A percentile compares a stretch with the other conserved stretches of the same genome.
phyloP scores from a whole-genome alignment of 1,140 invertebrate species.

The Amphibalanus amphitrite region DNA sequence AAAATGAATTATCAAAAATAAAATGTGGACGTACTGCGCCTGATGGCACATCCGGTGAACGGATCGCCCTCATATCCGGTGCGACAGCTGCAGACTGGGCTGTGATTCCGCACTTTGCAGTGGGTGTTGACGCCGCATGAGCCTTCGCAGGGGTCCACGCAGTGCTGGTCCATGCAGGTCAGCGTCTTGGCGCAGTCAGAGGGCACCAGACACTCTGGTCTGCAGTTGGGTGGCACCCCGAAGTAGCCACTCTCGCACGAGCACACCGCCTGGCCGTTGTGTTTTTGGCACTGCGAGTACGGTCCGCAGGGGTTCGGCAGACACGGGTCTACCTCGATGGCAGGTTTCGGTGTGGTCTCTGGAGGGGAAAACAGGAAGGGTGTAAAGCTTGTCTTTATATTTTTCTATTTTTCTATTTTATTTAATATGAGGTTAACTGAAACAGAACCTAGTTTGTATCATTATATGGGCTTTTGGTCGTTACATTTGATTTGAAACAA shows the following conservation, averaged over 20 bases:
- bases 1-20: too few relatives aligned
- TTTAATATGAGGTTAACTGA: neutral
- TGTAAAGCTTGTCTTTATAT: slow-evolving; percentile 5
- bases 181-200: slow-evolving; percentile 56
- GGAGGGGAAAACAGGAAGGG: neutral
- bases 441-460: neutral
- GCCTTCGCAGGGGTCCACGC: slow-evolving; percentile 40
- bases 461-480: neutral
- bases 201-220: slow-evolving; percentile 56
- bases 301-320: slow-evolving; percentile 49
- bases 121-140: slow-evolving; percentile 29
- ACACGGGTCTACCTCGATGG: slow-evolving; percentile 26
- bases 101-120: slow-evolving; percentile 23
- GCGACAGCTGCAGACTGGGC: slow-evolving; percentile 47
- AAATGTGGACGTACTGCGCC: slow-evolving; percentile 20
- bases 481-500: too few relatives aligned
- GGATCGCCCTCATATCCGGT: slow-evolving; percentile 66
- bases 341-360: slow-evolving; percentile 5
- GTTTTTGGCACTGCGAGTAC: slow-evolving; percentile 44
- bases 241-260: slow-evolving; percentile 23
- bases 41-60: slow-evolving; percentile 40
- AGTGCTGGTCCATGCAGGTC: slow-evolving; percentile 59
- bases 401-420: neutral
- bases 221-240: slow-evolving; percentile 29
- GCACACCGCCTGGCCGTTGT: slow-evolving; percentile 38